Evolutionary conservation across 2,113 vertebrate species (phyloP).

Genomic region (Phylloscopus trochilus): DNA sequence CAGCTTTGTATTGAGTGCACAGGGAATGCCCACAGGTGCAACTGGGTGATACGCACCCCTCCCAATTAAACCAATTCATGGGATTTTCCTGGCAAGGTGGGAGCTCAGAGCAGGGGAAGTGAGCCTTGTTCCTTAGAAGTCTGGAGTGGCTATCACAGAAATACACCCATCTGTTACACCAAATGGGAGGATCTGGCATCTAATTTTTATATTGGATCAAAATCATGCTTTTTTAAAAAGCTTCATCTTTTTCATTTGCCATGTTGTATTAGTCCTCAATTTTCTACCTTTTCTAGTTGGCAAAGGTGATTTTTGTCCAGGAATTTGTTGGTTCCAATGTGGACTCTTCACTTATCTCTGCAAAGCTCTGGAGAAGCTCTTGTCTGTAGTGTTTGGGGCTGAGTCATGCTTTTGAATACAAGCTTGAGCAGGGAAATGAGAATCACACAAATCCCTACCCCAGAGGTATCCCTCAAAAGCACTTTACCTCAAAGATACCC

Average conservation of each 20-base stretch:
- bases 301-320: conserved; percentile 60
- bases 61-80: not conserved
- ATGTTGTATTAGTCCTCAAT: conserved; percentile 36
- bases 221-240: not conserved
- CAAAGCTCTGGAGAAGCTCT: not conserved
- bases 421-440: not conserved
- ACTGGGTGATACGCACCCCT: not conserved
- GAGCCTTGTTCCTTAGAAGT: not conserved
- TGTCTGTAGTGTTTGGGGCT: not conserved
- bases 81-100: not conserved
- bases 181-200: not conserved
- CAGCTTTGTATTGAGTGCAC: not conserved
- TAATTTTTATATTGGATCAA: not conserved
- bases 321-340: not conserved
- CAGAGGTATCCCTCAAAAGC: not conserved
- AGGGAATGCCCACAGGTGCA: not conserved
- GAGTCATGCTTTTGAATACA: not conserved
- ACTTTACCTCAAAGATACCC: not conserved
- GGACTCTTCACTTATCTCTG: not conserved
- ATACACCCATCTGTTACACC: not conserved
- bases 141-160: not conserved
- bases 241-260: not conserved
- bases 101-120: not conserved
- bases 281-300: conserved; percentile 46
- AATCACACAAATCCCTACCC: not conserved